Evolutionary conservation across 1,140 invertebrate genomes (phyloP), one percentile per base, ranked within the genome.

Genomic region (Rhyzopertha dominica): DNA sequence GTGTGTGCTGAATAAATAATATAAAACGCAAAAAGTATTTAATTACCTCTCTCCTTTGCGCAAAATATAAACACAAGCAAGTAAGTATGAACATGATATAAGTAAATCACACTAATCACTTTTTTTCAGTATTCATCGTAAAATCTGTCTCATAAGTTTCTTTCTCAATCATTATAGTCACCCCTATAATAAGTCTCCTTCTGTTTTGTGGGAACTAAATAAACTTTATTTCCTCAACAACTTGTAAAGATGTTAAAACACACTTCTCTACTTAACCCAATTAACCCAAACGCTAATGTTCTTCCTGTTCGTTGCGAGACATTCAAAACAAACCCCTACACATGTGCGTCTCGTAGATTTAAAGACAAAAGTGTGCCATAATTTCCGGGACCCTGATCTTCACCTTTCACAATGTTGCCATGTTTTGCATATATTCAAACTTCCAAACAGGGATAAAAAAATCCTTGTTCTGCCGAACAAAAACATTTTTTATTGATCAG

Each of bases 201-300:
- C 16, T 38, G 19, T 25, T 3, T 38, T n/a, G 4, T 22, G 10
- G 9, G 18, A 38, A 18, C 24, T 18, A 22, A 22, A 18, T 22
- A 10, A 18, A 20, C 36, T 23, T 20, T 38, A 16, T 38, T 4
- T 36, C 16, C n/a, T n/a, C n/a, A n/a, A n/a, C n/a, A n/a, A n/a
- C n/a, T n/a, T n/a, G n/a, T n/a, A n/a, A n/a, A 47, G 13, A 42
- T 47, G 22, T 23, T n/a, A 22, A n/a, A 28, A 40, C 47, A 49
- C 47, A 32, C 34, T 49, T 49, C 28, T 34, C 42, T 41, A 49
- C 47, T 49, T 49, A 49, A 43, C 47, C 47, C 26, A 30, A 36
- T 49, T 49, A 49, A 49, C 40, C 39, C 43, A 14, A 30, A 24
- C 17, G 22, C 19, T 23, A 19, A 32, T 43, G 12, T 29, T 43